phyloP scores from a whole-genome alignment of 2,113 vertebrate genomes.

The Hyla sarda region DNA sequence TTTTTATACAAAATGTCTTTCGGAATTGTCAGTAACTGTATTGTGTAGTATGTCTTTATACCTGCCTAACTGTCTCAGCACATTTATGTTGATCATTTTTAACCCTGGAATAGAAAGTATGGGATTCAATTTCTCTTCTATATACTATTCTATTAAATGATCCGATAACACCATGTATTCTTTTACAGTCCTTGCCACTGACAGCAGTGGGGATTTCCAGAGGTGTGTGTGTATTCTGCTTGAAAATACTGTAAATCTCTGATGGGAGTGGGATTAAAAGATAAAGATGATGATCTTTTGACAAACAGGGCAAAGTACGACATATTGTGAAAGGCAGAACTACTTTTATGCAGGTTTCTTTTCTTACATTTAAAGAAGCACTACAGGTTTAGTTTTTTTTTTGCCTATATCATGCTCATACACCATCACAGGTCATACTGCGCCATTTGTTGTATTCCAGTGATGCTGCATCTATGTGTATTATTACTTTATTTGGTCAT shows the following conservation, averaged over 20 bases:
- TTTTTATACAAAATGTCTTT: too few relatives aligned
- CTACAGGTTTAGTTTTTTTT: too few relatives aligned
- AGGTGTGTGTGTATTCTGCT: constrained; percentile 44
- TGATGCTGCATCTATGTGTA: too few relatives aligned
- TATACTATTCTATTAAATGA: background rate
- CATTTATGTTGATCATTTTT: background rate
- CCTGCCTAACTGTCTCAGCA: background rate
- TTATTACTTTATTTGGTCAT: too few relatives aligned
- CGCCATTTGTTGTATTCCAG: too few relatives aligned
- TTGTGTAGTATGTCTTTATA: background rate
- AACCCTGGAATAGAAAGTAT: background rate
- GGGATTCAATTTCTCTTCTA: background rate
- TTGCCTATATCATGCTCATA: too few relatives aligned
- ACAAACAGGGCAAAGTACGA: background rate
- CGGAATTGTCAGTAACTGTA: too few relatives aligned
- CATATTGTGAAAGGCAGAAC: background rate
- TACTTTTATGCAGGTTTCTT: background rate
- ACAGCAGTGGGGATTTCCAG: constrained; percentile 48
- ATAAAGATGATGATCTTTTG: background rate
- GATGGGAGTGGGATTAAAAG: background rate
- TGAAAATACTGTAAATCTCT: constrained; percentile 5
- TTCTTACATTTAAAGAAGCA: background rate
- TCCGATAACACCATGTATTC: background rate
- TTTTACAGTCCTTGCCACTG: background rate
- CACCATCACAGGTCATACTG: too few relatives aligned